Evolutionary conservation across 53 echinoderm and acorn worm genomes (phyloP), one percentile per base, ranked within the genome.

Genomic region (Antedon mediterranea): DNA sequence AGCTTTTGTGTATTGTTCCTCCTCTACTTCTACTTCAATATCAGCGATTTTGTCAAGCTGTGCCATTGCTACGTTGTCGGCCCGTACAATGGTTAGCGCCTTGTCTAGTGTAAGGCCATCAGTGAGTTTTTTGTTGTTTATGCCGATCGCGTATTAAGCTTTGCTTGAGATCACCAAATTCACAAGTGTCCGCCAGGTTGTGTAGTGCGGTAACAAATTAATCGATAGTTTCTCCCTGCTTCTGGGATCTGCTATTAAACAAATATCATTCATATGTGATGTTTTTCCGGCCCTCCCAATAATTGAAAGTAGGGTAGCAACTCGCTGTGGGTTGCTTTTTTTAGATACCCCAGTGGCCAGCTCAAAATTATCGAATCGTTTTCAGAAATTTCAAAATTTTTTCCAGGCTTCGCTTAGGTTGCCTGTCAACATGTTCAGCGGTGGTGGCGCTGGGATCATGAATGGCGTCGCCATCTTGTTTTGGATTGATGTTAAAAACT

Each of bases 251-350:
- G 15, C 78, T 78, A 28, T 89, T 86, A 74, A 89, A 89, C 3
- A 89, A 34, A 43, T 85, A 85, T 4, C 85, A 75, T 43, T 89
- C 85, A 33, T 82, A 89, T n/a, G 89, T 89, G 5, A 72, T 80
- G 43, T 89, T 89, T 29, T 72, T 82, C 83, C 4, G 43, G 76
- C 33, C 78, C 71, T 18, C 86, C 80, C n/a, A 33, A 89, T 86
- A 13, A 86, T 83, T 33, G 83, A 71, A 31, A 86, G 71, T 0
- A 89, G 42, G 0, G 86, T 86, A 0, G 88, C 88, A 0, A 85
- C 81, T 28, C 82, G 79, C 31, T 78, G 8, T 4, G 74, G 73
- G 43, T 85, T 82, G 26, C 80, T 78, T 71, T 82, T 84, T 5
- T 43, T 30, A 4, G 32, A 28, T 23, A 88, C 33, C 7, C 82